A percentile compares a stretch with the other conserved stretches of the same genome.
phyloP scores from a whole-genome alignment of 2,113 vertebrate genomes.

The Phoxinus phoxinus region DNA sequence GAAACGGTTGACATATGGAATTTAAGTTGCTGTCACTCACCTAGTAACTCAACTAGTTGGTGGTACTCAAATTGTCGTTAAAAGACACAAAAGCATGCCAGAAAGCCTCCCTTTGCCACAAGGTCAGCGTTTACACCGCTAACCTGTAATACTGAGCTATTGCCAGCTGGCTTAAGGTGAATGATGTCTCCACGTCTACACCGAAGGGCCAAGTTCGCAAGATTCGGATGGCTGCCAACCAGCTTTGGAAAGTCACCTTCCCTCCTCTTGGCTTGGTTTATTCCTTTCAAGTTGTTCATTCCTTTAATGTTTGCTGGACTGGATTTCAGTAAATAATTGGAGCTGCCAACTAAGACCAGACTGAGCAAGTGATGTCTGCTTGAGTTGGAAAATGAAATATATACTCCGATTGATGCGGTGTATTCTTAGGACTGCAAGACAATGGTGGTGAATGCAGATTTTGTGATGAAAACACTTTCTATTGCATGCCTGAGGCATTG shows the following conservation, averaged over 20 bases:
- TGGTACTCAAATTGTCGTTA: slow-evolving; percentile 14
- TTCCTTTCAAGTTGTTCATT: slow-evolving; percentile 36
- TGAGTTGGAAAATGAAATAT: not conserved
- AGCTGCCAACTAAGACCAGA: not conserved
- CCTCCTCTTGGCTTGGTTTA: not conserved
- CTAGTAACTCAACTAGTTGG: slow-evolving; percentile 19
- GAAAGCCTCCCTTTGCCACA: slow-evolving; percentile 43
- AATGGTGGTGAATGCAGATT: slow-evolving; percentile 27
- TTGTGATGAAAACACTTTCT: not conserved
- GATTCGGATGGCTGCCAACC: slow-evolving; percentile 50
- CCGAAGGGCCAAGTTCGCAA: slow-evolving; percentile 57
- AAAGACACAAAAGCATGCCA: slow-evolving; percentile 52
- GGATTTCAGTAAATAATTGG: slow-evolving; percentile 29
- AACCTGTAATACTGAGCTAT: slow-evolving; percentile 59
- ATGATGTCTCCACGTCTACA: slow-evolving; percentile 33
- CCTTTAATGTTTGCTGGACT: slow-evolving; percentile 21
- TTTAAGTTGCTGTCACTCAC: slow-evolving; percentile 51
- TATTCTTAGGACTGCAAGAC: slow-evolving; percentile 9
- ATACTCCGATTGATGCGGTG: not conserved
- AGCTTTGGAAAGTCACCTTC: slow-evolving; percentile 62
- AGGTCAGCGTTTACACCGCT: slow-evolving; percentile 67
- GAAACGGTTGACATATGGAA: slow-evolving; percentile 37
- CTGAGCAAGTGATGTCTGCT: slow-evolving; percentile 12
- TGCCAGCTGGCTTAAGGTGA: slow-evolving; percentile 58
- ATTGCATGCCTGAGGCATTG: not conserved